A percentile compares a stretch with the other conserved stretches of the same genome.
phyloP scores from a whole-genome alignment of 2,113 vertebrate genomes.

The Otus sunia region DNA sequence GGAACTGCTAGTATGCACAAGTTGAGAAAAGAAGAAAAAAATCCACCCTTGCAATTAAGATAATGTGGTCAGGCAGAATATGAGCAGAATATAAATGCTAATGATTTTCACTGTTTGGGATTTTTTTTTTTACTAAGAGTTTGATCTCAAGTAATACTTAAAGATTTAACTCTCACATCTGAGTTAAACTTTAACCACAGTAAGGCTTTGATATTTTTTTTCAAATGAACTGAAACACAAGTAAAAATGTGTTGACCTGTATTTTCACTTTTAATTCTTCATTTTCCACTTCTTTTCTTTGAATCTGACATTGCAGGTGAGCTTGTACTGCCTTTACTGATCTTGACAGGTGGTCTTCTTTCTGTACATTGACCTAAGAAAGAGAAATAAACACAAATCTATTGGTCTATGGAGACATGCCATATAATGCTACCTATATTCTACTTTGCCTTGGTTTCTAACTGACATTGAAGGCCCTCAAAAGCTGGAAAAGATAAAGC shows the following conservation, averaged over 20 bases:
- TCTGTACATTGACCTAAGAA: conserved; percentile 75
- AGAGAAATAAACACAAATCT: neutral
- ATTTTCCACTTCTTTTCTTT: conserved; percentile 85
- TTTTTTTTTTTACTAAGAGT: neutral
- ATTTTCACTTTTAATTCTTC: conserved; percentile 78
- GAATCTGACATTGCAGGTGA: conserved; percentile 81
- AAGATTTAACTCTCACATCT: neutral
- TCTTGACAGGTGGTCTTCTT: conserved; percentile 69
- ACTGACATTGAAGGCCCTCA: neutral
- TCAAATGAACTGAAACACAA: neutral
- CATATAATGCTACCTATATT: neutral
- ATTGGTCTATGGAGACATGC: neutral
- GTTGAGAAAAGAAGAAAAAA: neutral
- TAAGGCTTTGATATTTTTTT: neutral
- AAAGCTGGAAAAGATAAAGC: neutral
- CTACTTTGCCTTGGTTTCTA: neutral
- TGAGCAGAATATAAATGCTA: neutral
- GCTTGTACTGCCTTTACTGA: conserved; percentile 76
- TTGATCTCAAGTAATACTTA: neutral
- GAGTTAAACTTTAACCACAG: neutral
- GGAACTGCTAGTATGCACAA: neutral
- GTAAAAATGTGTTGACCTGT: conserved; percentile 70
- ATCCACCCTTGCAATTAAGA: neutral
- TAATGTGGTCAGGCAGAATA: neutral
- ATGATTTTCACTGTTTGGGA: neutral